A percentile compares a stretch with the other conserved stretches of the same genome.
Evolutionary conservation across 2,113 vertebrate genomes (phyloP).

Genomic region (Cheilinus undulatus): DNA sequence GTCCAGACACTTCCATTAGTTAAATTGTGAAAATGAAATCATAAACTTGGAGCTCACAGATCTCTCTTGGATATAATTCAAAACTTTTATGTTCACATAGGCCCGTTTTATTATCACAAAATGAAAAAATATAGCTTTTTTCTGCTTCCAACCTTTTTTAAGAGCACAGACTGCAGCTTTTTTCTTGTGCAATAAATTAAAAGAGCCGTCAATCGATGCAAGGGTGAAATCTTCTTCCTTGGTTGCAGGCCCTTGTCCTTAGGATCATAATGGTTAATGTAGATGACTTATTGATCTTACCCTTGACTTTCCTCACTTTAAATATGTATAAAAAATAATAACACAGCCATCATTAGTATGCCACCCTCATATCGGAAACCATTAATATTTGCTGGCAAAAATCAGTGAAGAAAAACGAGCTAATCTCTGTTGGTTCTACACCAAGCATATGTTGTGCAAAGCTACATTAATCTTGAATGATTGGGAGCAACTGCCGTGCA

Average conservation of each 20-base stretch:
- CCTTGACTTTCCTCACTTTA: constrained; percentile 24
- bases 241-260: constrained; percentile 1
- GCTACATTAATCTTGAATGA: constrained; percentile 81
- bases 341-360: constrained; percentile 53
- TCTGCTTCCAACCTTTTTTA: not conserved
- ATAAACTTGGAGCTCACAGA: constrained; percentile 33
- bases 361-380: constrained; percentile 42
- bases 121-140: not conserved
- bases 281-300: not conserved
- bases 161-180: not conserved
- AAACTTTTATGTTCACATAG: constrained; percentile 3
- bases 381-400: constrained; percentile 69
- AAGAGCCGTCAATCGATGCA: constrained; percentile 7
- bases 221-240: not conserved
- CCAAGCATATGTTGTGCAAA: constrained; percentile 77
- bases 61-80: constrained; percentile 33
- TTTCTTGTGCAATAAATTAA: not conserved
- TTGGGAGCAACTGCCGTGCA: constrained; percentile 74
- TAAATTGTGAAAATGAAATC: constrained; percentile 50
- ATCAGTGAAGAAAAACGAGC: constrained; percentile 61
- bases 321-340: constrained; percentile 7
- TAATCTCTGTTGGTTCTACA: constrained; percentile 71
- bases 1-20: constrained; percentile 52
- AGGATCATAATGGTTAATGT: not conserved
- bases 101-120: not conserved